Evolutionary conservation across 2,888 invertebrate species (phyloP), one percentile per base, ranked within the genome.

Genomic region (Leptogaster cylindrica): DNA sequence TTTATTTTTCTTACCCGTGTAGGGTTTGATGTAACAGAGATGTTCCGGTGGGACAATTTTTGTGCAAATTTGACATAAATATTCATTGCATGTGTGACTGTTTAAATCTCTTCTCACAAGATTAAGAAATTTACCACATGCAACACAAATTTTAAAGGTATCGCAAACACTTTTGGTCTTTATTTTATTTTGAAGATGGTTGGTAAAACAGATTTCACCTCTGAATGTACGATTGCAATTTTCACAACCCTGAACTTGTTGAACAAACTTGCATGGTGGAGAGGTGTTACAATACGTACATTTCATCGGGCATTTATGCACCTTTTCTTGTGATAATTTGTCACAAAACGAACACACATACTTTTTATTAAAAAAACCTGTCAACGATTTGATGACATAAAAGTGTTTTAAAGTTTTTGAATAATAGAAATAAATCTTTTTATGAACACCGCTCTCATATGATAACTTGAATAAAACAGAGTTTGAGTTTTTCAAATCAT

Each of bases 391-490:
- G 16, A 39, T 39, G 6, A 39, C 39, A 39, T 39, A 39, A 39
- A 39, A 41, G 3, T 41, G 41, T 41, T 41, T 41, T 14, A 41
- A 12, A 16, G 14, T 12, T 41, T 41, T 5, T 7, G 41, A 41
- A 46, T 18, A 46, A 46, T 46, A 23, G 18, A 46, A 23, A 18
- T 1, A 46, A 23, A 46, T 46, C 23, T 46, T 46, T 46, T 46
- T 46, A 20, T 8, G 1, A 18, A 4, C 18, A 7, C 39, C 46
- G 46, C 46, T 7, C 20, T 46, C 46, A 46, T 18, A 20, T 46
- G 46, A n/a, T n/a, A 46, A 20, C 10, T 46, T 61, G 39, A 61
- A 61, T 41, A 61, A 41, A 12, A 61, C 25, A 23, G 36, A 61
- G 18, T 25, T 28, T 64, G 48, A 18, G 18, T 48, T 46, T 48